These are phyloP conservation scores for Cuniculus paca DNA, from an alignment of 2,797 vertebrate genomes.

Conservation along the genomic window DNA sequence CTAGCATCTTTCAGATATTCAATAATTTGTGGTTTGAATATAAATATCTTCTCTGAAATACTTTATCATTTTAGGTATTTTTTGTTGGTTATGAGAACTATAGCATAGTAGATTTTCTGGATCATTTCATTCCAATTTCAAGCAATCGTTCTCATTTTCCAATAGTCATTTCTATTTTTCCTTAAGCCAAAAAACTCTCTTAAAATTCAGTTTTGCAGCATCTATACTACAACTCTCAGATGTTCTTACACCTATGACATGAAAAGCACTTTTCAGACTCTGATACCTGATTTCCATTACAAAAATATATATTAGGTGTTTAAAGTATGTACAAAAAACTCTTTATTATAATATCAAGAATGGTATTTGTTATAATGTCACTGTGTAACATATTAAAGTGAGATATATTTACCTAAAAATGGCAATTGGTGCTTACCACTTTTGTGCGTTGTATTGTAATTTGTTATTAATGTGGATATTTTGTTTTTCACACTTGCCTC, in stretches of 20 bases:
- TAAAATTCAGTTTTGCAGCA: conserved; percentile 37
- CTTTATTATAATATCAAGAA: conserved; percentile 43
- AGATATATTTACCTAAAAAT: background rate
- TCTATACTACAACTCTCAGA: conserved; percentile 29
- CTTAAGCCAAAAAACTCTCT: conserved; percentile 31
- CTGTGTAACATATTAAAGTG: conserved; percentile 3
- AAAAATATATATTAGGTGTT: conserved; percentile 42
- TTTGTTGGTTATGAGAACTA: conserved; percentile 31
- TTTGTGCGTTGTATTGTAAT: conserved; percentile 17
- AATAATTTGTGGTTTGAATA: conserved; percentile 15
- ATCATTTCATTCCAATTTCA: conserved; percentile 67
- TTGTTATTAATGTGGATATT: background rate
- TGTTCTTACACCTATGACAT: conserved; percentile 40
- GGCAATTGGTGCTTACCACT: background rate
- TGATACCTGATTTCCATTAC: conserved; percentile 11
- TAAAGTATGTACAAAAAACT: conserved; percentile 6
- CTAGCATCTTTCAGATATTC: background rate
- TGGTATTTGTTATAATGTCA: background rate
- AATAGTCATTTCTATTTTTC: conserved; percentile 48
- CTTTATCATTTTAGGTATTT: conserved; percentile 65
- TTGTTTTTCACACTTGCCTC: conserved; percentile 28
- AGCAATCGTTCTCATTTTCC: conserved; percentile 62
- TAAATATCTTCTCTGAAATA: conserved; percentile 56
- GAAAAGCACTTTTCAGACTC: conserved; percentile 2
- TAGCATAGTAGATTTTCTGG: conserved; percentile 49